Conservation (phyloP, 1,140 invertebrate genomes). For the Brachionus angularis region DNA sequence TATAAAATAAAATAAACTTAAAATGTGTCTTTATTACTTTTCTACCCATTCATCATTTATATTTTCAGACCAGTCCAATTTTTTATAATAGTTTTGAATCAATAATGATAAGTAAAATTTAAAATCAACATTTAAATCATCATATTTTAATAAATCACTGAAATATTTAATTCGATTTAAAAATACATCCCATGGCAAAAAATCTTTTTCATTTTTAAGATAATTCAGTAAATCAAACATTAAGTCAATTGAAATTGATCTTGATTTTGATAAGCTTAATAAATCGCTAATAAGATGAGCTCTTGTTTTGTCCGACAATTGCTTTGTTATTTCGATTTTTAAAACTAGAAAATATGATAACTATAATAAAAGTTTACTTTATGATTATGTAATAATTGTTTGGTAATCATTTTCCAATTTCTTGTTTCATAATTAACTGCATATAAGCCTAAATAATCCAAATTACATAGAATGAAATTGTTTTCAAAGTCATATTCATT, state of each 20-base stretch:
- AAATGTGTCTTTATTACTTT: too few relatives aligned
- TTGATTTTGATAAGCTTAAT: slow-evolving; percentile 33
- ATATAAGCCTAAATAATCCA: slow-evolving; percentile 47
- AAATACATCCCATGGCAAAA: slow-evolving; percentile 56
- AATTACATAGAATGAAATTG: slow-evolving; percentile 46
- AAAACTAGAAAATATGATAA: too few relatives aligned
- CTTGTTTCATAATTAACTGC: slow-evolving; percentile 47
- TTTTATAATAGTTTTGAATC: slow-evolving; percentile 4
- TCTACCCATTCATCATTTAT: slow-evolving; percentile 19
- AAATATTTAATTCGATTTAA: slow-evolving; percentile 26
- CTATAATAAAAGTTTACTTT: slow-evolving; percentile 2
- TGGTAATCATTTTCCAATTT: slow-evolving; percentile 49
- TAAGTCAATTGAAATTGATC: neutral
- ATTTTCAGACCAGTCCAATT: slow-evolving; percentile 36
- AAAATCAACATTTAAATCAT: neutral
- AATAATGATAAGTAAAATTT: slow-evolving; percentile 15
- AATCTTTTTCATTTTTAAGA: slow-evolving; percentile 55
- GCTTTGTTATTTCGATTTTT: neutral
- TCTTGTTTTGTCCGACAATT: slow-evolving; percentile 11
- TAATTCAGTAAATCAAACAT: slow-evolving; percentile 56
- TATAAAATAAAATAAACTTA: too few relatives aligned
- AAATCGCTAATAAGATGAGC: slow-evolving; percentile 44
- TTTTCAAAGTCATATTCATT: neutral
- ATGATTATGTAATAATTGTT: slow-evolving; percentile 43
- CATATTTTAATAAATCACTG: neutral